Evolutionary conservation across 2,888 invertebrate species (phyloP).

Genomic region (Danaus chrysippus): DNA sequence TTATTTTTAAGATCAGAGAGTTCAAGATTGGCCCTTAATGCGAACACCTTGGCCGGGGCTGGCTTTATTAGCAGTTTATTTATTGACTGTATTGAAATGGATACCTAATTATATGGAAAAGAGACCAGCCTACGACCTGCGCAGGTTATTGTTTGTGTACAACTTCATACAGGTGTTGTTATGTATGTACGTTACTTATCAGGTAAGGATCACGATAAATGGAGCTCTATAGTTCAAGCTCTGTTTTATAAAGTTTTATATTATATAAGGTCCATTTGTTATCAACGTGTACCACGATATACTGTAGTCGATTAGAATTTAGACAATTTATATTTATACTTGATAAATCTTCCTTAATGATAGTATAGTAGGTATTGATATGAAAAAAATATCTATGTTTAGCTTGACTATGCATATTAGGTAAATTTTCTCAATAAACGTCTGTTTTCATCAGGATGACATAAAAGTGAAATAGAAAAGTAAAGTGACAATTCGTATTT

Average conservation of each 20-base stretch:
- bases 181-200: slow-evolving; percentile 79
- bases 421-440: no score
- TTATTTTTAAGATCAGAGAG: slow-evolving; percentile 75
- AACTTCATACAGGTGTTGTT: slow-evolving; percentile 83
- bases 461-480: no score
- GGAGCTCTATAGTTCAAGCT: not conserved
- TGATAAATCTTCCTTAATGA: no score
- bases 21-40: slow-evolving; percentile 85
- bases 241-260: not conserved
- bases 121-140: slow-evolving; percentile 81
- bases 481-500: no score
- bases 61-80: slow-evolving; percentile 78
- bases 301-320: no score
- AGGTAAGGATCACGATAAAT: slow-evolving; percentile 57
- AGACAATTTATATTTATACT: no score
- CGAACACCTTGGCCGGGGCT: slow-evolving; percentile 83
- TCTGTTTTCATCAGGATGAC: no score
- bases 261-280: no score
- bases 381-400: no score
- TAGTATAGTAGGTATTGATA: no score
- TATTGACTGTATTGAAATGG: slow-evolving; percentile 81
- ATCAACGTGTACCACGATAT: no score
- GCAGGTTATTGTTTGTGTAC: slow-evolving; percentile 81
- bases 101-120: slow-evolving; percentile 86
- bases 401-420: no score